Conservation (phyloP, 2,797 vertebrate genomes). For the Neopelma chrysocephalum region DNA sequence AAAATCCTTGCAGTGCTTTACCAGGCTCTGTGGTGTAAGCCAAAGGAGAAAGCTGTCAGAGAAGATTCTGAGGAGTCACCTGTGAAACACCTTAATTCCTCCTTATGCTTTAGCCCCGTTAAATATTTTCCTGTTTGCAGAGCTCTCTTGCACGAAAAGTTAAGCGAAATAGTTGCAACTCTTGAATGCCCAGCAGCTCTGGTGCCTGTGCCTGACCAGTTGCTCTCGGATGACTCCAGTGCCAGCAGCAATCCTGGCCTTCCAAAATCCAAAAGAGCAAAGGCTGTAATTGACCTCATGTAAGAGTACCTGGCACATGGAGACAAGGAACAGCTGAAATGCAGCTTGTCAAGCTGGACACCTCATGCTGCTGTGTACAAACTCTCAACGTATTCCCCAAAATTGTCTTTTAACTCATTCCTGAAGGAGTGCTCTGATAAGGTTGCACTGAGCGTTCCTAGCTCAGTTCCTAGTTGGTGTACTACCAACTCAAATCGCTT, state of each 20-base stretch:
- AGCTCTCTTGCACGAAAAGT: not conserved
- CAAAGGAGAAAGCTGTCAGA: not conserved
- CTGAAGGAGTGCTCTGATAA: not conserved
- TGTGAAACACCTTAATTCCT: not conserved
- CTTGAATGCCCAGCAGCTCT: not conserved
- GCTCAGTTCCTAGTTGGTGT: no score
- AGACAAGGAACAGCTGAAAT: not conserved
- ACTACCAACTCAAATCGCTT: not conserved
- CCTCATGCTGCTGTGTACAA: not conserved
- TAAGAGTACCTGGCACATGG: not conserved
- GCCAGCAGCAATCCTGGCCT: not conserved
- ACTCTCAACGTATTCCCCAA: rapidly evolving
- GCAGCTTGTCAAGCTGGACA: not conserved
- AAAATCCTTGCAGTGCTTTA: not conserved
- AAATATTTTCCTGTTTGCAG: not conserved
- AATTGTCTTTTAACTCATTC: not conserved
- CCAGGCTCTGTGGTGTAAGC: rapidly evolving
- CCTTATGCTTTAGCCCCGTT: not conserved
- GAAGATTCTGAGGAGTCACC: not conserved
- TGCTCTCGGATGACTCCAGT: not conserved
- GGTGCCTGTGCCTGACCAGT: not conserved
- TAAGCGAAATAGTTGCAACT: not conserved
- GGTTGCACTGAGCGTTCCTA: not conserved
- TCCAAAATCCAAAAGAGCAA: not conserved
- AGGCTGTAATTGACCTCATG: not conserved